A percentile compares a stretch with the other conserved stretches of the same genome.
Evolutionary conservation across 1,140 invertebrate species (phyloP).

Genomic region (Zeugodacus cucurbitae): DNA sequence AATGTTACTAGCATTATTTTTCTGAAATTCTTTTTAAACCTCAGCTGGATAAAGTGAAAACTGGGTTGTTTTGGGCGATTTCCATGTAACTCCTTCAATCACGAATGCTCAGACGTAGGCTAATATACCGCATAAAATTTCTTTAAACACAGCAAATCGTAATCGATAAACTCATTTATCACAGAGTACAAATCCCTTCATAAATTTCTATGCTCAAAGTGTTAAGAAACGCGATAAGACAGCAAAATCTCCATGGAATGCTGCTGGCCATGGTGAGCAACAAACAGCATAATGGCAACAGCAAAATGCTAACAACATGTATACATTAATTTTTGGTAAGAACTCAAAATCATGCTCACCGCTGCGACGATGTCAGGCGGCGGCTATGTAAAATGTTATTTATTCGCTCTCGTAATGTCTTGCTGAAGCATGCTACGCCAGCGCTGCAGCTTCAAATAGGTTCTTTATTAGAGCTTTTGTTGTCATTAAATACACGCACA

Average conservation of each 20-base stretch:
- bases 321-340: constrained; percentile 30
- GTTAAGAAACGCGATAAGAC: constrained; percentile 13
- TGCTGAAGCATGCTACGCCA: not conserved
- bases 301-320: constrained; percentile 15
- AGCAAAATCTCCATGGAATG: not conserved
- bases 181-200: not conserved
- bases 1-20: too few relatives aligned
- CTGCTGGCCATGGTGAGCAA: not conserved
- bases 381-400: not conserved
- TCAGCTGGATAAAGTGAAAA: too few relatives aligned
- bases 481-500: constrained; percentile 23
- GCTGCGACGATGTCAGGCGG: not conserved
- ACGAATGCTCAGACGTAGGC: too few relatives aligned
- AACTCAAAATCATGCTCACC: not conserved
- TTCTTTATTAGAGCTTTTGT: not conserved
- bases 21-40: too few relatives aligned
- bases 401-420: not conserved
- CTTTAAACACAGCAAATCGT: not conserved
- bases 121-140: not conserved
- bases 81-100: too few relatives aligned
- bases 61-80: too few relatives aligned
- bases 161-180: constrained; percentile 32
- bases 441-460: not conserved
- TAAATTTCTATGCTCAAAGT: constrained; percentile 1
- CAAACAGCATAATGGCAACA: not conserved